A percentile compares a stretch with the other conserved stretches of the same genome.
Evolutionary conservation across 2,888 invertebrate species (phyloP).

Genomic region (Andrena trimmerana): DNA sequence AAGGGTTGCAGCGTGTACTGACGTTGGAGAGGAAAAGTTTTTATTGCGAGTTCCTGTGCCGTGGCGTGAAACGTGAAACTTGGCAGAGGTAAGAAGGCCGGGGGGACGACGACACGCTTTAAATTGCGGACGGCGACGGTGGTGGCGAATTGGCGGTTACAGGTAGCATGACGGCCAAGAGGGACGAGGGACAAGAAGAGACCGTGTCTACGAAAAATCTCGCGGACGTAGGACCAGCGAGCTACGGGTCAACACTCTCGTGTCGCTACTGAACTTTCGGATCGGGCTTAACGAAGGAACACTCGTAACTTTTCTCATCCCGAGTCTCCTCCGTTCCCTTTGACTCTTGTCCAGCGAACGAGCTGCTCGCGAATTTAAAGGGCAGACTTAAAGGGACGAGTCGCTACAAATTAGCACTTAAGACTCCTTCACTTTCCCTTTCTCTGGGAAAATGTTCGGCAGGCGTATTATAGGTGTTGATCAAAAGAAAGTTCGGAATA

Average conservation of each 20-base stretch:
- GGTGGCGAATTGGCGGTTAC: slow-evolving; percentile 50
- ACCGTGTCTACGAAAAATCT: slow-evolving; percentile 35
- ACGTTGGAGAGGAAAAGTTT: slow-evolving; percentile 46
- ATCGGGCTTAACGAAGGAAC: slow-evolving; percentile 64
- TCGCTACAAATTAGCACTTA: background rate
- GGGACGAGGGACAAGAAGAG: slow-evolving; percentile 8
- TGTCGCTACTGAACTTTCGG: slow-evolving; percentile 53
- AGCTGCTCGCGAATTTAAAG: slow-evolving; percentile 29
- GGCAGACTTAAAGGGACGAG: background rate
- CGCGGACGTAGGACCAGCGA: slow-evolving; percentile 26
- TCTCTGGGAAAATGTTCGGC: background rate
- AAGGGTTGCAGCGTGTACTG: slow-evolving; percentile 4
- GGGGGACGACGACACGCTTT: slow-evolving; percentile 45
- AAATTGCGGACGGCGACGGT: slow-evolving; percentile 53
- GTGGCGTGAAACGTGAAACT: slow-evolving; percentile 49
- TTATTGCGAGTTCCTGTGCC: slow-evolving; percentile 35
- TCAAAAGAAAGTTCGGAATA: no score
- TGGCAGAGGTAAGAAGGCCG: slow-evolving; percentile 47
- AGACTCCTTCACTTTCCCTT: background rate
- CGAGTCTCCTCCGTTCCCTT: slow-evolving; percentile 36
- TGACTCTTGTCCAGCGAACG: slow-evolving; percentile 17
- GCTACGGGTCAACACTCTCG: slow-evolving; percentile 53
- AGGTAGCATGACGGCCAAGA: slow-evolving; percentile 54
- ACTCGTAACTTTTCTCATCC: slow-evolving; percentile 59
- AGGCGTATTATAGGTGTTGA: no score